Conservation (phyloP, 2,888 invertebrate species). For the Eupithecia tripunctaria region DNA sequence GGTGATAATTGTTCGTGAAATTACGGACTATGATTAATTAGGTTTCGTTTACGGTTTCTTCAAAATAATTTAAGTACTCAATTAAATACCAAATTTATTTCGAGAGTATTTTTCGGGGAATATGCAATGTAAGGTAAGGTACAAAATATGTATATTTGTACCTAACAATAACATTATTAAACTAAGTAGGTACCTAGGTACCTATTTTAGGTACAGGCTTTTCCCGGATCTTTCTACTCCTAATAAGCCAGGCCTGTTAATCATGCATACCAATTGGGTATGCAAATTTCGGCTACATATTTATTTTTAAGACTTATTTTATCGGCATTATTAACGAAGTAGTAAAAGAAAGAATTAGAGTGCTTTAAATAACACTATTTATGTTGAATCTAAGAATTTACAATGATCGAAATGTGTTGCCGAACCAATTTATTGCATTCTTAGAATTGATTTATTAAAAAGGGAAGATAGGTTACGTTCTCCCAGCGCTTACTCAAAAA, state of each 20-base stretch:
- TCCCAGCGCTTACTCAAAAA: no score
- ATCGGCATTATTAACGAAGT: conserved; percentile 22
- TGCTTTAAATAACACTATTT: conserved; percentile 37
- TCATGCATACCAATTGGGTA: neutral
- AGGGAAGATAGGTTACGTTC: no score
- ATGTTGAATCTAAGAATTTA: conserved; percentile 43
- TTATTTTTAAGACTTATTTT: conserved; percentile 7
- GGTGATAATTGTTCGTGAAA: conserved; percentile 45
- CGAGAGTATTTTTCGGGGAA: neutral
- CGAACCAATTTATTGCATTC: conserved; percentile 43
- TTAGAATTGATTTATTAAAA: no score
- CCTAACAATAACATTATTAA: neutral
- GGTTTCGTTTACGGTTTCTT: neutral
- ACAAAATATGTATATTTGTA: no score
- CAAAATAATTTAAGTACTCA: neutral
- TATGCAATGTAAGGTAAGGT: neutral
- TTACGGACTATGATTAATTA: conserved; percentile 19
- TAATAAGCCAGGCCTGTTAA: neutral
- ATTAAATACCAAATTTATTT: neutral
- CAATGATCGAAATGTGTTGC: conserved; percentile 40
- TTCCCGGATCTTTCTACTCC: neutral
- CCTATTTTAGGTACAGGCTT: no score
- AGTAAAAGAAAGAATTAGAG: conserved; percentile 37
- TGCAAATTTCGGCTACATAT: neutral
- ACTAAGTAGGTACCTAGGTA: no score